Percentiles rank a stretch among this genome's conserved stretches.
Evolutionary conservation across 2,888 invertebrate species (phyloP).

Genomic region (Drosophila neoperkinsi): DNA sequence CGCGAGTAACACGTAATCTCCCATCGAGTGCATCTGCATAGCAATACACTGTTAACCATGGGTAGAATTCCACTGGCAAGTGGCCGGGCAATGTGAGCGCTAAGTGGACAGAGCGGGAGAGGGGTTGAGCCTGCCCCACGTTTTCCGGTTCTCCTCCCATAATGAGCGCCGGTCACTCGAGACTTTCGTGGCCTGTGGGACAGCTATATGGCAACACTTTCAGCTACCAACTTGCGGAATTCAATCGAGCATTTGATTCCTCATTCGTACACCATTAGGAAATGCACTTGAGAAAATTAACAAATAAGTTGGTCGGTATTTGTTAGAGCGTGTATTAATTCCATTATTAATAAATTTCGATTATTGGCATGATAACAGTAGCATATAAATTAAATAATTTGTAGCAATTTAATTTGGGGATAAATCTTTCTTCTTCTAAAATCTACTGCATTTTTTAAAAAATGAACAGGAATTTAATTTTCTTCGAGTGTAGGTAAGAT

Average conservation of each 20-base stretch:
- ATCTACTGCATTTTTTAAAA: not conserved
- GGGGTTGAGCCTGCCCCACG: not conserved
- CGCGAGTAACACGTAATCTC: conserved; percentile 8
- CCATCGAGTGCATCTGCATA: conserved; percentile 47
- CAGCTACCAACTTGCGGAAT: conserved; percentile 20
- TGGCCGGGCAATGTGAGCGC: conserved; percentile 17
- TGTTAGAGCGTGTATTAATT: not conserved
- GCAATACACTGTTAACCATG: conserved; percentile 10
- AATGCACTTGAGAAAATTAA: not conserved
- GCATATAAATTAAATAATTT: not conserved
- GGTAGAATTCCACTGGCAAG: conserved; percentile 53
- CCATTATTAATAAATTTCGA: not conserved
- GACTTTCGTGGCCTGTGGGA: not conserved
- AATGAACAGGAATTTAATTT: not conserved
- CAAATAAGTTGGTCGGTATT: not conserved
- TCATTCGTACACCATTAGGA: conserved; percentile 11
- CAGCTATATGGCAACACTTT: conserved; percentile 9
- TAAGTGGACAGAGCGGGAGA: not conserved
- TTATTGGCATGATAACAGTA: not conserved
- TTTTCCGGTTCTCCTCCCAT: not conserved
- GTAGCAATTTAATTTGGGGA: not conserved
- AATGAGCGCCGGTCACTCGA: conserved; percentile 26
- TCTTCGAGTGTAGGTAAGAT: conserved; percentile 16
- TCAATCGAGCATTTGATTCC: conserved; percentile 26
- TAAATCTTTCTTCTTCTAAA: not conserved